Percentiles rank a stretch among this genome's conserved stretches.
phyloP scores from a whole-genome alignment of 2,888 invertebrate species.

The Leucophenga montana region DNA sequence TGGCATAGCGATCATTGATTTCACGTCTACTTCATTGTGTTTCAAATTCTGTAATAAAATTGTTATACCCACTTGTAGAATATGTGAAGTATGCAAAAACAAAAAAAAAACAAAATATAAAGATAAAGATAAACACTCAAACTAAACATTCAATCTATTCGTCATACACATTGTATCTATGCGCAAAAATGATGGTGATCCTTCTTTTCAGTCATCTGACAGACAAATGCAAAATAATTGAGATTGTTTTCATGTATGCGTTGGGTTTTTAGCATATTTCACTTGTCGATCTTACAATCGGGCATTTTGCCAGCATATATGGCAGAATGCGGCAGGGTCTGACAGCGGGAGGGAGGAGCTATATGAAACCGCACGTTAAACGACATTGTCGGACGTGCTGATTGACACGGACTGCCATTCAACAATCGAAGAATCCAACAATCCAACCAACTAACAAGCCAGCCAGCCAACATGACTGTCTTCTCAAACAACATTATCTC shows the following conservation, averaged over 20 bases:
- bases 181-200: too few species aligned
- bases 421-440: too few species aligned
- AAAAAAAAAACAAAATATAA: too few species aligned
- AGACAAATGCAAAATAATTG: conserved; percentile 51
- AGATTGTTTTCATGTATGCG: conserved; percentile 48
- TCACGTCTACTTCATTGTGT: too few species aligned
- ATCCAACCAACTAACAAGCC: too few species aligned
- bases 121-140: too few species aligned
- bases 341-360: not conserved
- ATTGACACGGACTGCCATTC: conserved; percentile 10
- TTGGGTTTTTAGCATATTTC: conserved; percentile 46
- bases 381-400: conserved; percentile 40
- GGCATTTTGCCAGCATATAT: conserved; percentile 52
- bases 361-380: conserved; percentile 47
- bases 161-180: too few species aligned
- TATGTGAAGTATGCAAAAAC: not conserved
- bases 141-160: too few species aligned
- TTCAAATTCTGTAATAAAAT: too few species aligned
- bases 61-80: not conserved
- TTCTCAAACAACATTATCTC: not conserved
- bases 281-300: conserved; percentile 43
- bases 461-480: conserved; percentile 28
- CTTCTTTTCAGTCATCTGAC: too few species aligned
- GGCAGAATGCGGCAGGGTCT: not conserved
- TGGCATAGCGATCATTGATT: too few species aligned